Evolutionary conservation across 2,797 vertebrate species (phyloP).

Genomic region (Danio aesculapii): DNA sequence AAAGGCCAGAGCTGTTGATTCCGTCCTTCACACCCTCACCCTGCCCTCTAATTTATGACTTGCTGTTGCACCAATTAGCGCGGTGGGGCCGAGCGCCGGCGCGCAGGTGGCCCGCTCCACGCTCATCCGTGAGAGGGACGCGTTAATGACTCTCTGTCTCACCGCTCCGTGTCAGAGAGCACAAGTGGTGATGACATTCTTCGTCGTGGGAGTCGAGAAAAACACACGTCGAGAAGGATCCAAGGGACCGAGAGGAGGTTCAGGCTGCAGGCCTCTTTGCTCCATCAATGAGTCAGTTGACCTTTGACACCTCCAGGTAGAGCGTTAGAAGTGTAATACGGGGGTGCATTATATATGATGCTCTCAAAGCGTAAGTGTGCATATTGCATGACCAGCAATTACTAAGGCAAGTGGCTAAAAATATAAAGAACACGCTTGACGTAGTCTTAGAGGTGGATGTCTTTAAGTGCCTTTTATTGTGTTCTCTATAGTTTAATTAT

Average conservation of each 20-base stretch:
- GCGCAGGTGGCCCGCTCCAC: slow-evolving; percentile 53
- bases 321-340: not conserved
- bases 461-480: slow-evolving; percentile 20
- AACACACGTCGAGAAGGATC: slow-evolving; percentile 3
- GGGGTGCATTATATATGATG: not conserved
- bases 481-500: slow-evolving; percentile 1
- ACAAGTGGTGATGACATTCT: slow-evolving; percentile 43
- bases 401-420: slow-evolving; percentile 3
- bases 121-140: slow-evolving; percentile 47
- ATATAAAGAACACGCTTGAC: not conserved
- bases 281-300: slow-evolving; percentile 2
- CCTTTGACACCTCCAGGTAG: slow-evolving; percentile 5
- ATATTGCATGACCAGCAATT: slow-evolving; percentile 11
- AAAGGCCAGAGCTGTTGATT: slow-evolving; percentile 53
- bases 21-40: slow-evolving; percentile 44
- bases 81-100: too few species aligned
- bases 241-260: slow-evolving; percentile 6
- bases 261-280: not conserved
- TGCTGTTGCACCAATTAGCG: slow-evolving; percentile 65
- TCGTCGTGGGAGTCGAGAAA: slow-evolving; percentile 50
- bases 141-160: slow-evolving; percentile 59
- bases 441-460: not conserved
- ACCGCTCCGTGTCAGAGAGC: slow-evolving; percentile 46
- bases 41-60: slow-evolving; percentile 66
- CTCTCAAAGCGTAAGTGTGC: not conserved